phyloP scores from a whole-genome alignment of 37 sponge, comb jelly and placozoan species.

The Geodia barretti region DNA sequence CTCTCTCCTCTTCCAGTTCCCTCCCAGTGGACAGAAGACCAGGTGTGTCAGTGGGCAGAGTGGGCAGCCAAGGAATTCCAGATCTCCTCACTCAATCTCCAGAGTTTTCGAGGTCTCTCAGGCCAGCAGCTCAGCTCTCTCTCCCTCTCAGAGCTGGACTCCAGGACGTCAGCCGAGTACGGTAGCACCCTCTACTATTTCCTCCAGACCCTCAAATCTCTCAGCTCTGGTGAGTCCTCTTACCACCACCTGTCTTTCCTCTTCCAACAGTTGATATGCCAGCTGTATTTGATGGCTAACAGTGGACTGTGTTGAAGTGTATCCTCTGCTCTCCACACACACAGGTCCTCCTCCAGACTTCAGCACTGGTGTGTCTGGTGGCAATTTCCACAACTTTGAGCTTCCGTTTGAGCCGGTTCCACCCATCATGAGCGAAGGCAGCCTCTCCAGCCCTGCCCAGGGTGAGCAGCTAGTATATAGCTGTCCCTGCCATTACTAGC shows the following conservation, averaged over 20 bases:
- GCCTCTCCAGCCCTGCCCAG: slow-evolving; percentile 27
- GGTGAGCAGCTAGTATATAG: background rate
- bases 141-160: slow-evolving; percentile 12
- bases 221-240: background rate
- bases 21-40: slow-evolving; percentile 54
- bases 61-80: slow-evolving; percentile 45
- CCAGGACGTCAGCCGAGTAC: slow-evolving; percentile 12
- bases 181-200: slow-evolving; percentile 28
- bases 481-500: background rate
- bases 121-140: slow-evolving; percentile 56
- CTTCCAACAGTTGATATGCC: too few relatives aligned
- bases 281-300: background rate
- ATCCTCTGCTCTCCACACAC: background rate
- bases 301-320: background rate
- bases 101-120: slow-evolving; percentile 17
- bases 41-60: slow-evolving; percentile 41
- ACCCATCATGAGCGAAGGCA: slow-evolving; percentile 14
- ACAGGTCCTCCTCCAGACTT: background rate
- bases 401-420: background rate
- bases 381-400: slow-evolving; percentile 41
- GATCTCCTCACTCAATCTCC: slow-evolving; percentile 19
- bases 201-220: slow-evolving; percentile 45
- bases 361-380: slow-evolving; percentile 4
- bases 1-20: slow-evolving; percentile 33
- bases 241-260: background rate